phyloP scores from a whole-genome alignment of 2,888 invertebrate species.

The Drosophila greeni region DNA sequence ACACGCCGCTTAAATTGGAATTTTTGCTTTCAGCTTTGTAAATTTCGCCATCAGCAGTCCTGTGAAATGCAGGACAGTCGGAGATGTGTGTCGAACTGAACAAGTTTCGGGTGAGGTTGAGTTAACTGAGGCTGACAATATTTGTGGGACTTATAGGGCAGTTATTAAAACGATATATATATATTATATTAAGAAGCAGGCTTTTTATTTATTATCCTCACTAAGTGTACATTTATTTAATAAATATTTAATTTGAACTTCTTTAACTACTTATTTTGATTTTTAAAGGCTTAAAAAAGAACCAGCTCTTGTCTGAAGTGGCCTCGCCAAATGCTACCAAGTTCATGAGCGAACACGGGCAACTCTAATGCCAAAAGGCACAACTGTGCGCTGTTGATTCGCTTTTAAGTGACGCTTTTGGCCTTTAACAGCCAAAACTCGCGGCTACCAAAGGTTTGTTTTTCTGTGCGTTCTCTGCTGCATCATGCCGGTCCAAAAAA shows the following conservation, averaged over 20 bases:
- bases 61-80: slow-evolving; percentile 11
- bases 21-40: slow-evolving; percentile 49
- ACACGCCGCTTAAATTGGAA: slow-evolving; percentile 65
- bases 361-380: slow-evolving; percentile 26
- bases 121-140: not conserved
- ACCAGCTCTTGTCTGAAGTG: not conserved
- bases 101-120: not conserved
- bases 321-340: not conserved
- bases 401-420: slow-evolving; percentile 55
- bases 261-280: not conserved
- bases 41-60: slow-evolving; percentile 24
- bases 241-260: not conserved
- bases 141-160: not conserved
- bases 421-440: slow-evolving; percentile 47
- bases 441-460: slow-evolving; percentile 52
- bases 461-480: slow-evolving; percentile 31
- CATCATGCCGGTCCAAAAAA: slow-evolving; percentile 7
- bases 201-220: not conserved
- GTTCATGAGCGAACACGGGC: not conserved
- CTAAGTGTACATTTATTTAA: not conserved
- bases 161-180: not conserved
- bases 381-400: slow-evolving; percentile 50
- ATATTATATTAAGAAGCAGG: no score
- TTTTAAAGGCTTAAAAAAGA: not conserved
- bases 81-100: slow-evolving; percentile 16